Conservation (phyloP, 2,888 invertebrate species). For the Drosophila mulleri region DNA sequence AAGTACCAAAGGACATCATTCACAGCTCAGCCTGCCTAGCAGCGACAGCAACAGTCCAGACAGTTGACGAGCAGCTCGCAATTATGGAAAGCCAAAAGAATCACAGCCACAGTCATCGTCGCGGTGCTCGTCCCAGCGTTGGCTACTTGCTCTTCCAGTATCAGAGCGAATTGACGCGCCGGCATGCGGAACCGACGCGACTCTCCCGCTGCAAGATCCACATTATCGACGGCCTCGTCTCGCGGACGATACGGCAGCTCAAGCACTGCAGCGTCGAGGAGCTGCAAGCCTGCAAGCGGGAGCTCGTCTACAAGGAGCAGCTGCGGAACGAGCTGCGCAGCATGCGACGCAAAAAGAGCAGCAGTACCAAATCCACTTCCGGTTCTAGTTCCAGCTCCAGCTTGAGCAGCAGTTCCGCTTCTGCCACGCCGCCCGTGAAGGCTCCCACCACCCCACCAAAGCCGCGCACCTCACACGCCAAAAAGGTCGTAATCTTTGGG, state of each 20-base stretch:
- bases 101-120: conserved; percentile 41
- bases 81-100: conserved; percentile 51
- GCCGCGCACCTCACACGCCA: conserved; percentile 25
- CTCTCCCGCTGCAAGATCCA: conserved; percentile 71
- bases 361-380: not conserved
- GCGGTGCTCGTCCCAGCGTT: conserved; percentile 62
- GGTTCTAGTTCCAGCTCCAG: not conserved
- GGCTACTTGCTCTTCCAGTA: conserved; percentile 72
- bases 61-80: not conserved
- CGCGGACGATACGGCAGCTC: conserved; percentile 65
- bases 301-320: conserved; percentile 69
- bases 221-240: conserved; percentile 71
- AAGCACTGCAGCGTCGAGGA: conserved; percentile 70
- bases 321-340: conserved; percentile 59
- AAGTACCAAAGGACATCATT: conserved; percentile 70
- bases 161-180: conserved; percentile 69
- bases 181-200: conserved; percentile 58
- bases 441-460: conserved; percentile 67
- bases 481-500: conserved; percentile 51
- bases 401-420: not conserved
- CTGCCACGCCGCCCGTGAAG: conserved; percentile 6
- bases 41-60: conserved; percentile 28
- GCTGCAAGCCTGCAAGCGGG: conserved; percentile 70
- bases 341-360: conserved; percentile 46
- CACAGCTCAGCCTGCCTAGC: conserved; percentile 50